A percentile compares a stretch with the other conserved stretches of the same genome.
These are phyloP conservation scores for Pemphredon lugubris DNA, from an alignment of 2,888 invertebrate species.

Conservation along the genomic window DNA sequence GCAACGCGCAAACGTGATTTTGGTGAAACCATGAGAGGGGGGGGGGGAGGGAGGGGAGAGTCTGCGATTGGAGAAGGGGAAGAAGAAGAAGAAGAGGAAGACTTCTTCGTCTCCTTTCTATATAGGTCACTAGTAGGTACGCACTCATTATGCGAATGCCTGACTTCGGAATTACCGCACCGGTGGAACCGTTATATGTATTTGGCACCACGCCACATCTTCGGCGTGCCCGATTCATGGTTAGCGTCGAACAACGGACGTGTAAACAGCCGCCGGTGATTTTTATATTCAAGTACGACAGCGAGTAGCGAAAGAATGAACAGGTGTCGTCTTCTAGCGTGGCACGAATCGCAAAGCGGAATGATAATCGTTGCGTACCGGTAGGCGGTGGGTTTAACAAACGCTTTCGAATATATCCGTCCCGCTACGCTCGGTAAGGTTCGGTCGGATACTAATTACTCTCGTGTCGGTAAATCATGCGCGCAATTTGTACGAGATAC, in stretches of 20 bases:
- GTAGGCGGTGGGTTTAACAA: conserved; percentile 33
- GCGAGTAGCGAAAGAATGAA: conserved; percentile 44
- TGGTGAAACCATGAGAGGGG: too few relatives aligned
- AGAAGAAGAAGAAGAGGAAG: conserved; percentile 36
- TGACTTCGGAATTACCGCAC: conserved; percentile 67
- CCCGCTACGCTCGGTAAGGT: conserved; percentile 37
- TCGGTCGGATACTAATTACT: conserved; percentile 17
- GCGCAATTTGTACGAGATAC: too few relatives aligned
- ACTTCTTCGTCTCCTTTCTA: conserved; percentile 52
- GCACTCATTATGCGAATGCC: conserved; percentile 69
- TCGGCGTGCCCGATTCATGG: conserved; percentile 68
- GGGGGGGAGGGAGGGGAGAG: conserved; percentile 10
- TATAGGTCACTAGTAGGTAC: conserved; percentile 71
- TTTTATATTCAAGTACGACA: conserved; percentile 55
- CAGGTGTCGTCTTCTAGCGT: conserved; percentile 59
- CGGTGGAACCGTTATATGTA: conserved; percentile 76
- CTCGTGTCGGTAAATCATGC: conserved; percentile 9
- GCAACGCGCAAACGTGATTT: too few relatives aligned
- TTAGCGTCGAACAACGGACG: conserved; percentile 54
- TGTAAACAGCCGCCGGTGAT: conserved; percentile 66
- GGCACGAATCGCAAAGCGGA: conserved; percentile 52
- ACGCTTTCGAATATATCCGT: not conserved
- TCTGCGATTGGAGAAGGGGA: too few relatives aligned
- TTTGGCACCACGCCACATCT: conserved; percentile 75
- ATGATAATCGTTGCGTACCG: conserved; percentile 42